Evolutionary conservation across 2,888 invertebrate genomes (phyloP), one percentile per base, ranked within the genome.

Genomic region (Acronicta psi): DNA sequence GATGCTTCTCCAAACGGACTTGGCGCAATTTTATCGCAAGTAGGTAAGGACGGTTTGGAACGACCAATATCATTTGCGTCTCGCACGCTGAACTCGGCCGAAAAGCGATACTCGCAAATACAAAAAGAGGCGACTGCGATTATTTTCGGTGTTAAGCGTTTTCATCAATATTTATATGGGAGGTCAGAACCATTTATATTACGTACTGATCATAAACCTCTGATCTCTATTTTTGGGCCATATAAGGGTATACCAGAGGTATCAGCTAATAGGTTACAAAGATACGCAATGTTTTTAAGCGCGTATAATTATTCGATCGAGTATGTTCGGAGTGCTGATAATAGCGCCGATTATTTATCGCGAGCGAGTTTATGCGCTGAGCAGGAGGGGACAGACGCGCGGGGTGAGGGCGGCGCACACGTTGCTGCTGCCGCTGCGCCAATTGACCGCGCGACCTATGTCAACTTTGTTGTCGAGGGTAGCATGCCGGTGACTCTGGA

Each of bases 291-390:
- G 31, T 81, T 74, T 43, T 25, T 79, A 20, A 47, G 46, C 0
- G 72, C 57, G 2, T 81, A 79, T 44, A 78, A 79, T 43, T 79
- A 75, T 51, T 46, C 5, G 3, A 77, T 78, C 2, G 70, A 80
- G 41, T 78, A 69, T n/a, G 59, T 77, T 10, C 37, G 63, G 1
- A 74, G 69, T 16, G 69, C 67, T 0, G 59, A 75, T 11, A 57
- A 64, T 9, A 74, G 63, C 31, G 73, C 71, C 0, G 69, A 74
- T 47, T 77, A 65, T 25, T 42, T 77, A 13, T 69, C 66, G 0
- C 64, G 74, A 0, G 66, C 67, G 11, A 49, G 66, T n/a, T 3
- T 59, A n/a, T 40, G 31, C n/a, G 9, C 3, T 14, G 14, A 14
- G 3, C 23, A n/a, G 1, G 1, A 9, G 17, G 2, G 29, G 29